Base-by-base conservation (phyloP, 2,113 vertebrate species). In the Epinephelus lanceolatus region DNA sequence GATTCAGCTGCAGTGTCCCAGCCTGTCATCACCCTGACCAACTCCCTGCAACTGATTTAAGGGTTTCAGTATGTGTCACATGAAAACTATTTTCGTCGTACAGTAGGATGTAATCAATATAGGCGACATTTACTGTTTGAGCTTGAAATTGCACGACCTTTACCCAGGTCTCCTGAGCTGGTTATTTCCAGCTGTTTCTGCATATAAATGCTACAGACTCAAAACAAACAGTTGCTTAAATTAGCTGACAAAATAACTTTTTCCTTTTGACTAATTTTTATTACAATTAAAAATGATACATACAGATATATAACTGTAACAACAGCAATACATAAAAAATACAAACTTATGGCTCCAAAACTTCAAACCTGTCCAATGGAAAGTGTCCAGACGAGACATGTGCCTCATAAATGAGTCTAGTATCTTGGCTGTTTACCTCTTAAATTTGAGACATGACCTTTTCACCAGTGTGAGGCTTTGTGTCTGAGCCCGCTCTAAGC, bases 391-490 rank as follows among this genome's bases (percentile, higher is more conserved):
- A 70, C 49, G 27, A 40, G 30, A 80, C 37, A 55, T 73, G 42
- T 57, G 27, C 13, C 60, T 78, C 79, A 72, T 80, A 79, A 71
- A 51, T 23, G 73, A 71, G 17, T 86, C 60, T 83, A 80, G 81
- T 84, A 82, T 76, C 42, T 42, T 10, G 72, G 30, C 75, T 88
- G 83, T 86, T 89, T 84, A 73, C 87, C 72, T 86, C 70, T 77
- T 63, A 15, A 72, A 80, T 86, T 14, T 60, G 70, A 85, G 67
- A 76, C 18, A 0, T 78, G 92, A 91, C 86, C 85, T 92, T 91
- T 89, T 78, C 80, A 68, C 72, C 49, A 47, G 56, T 4, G 2
- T 27, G 40, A 65, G 23, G 72, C 56, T 76, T 73, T 51, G 59
- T 76, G 51, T 72, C 60, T 61, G 10, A 52, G 68, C 76, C 63